Conservation (phyloP, 2,113 vertebrate genomes). For the Microtus richardsoni region DNA sequence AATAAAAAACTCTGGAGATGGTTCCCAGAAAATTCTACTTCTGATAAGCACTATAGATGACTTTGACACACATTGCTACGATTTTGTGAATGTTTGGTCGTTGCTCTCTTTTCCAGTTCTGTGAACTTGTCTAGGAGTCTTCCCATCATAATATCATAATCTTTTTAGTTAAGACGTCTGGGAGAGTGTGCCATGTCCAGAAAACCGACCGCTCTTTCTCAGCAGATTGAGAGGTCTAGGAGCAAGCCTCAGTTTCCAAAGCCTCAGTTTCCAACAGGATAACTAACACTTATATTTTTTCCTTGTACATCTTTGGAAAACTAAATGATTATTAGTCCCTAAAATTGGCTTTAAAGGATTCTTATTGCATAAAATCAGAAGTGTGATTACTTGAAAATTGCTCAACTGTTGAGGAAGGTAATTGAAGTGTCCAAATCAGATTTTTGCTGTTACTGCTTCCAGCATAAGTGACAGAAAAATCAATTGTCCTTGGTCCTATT, state of each 20-base stretch:
- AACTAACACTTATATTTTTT: constrained; percentile 1
- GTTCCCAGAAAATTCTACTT: constrained; percentile 29
- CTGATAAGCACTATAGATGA: neutral
- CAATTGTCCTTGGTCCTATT: constrained; percentile 61
- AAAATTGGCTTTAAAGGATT: constrained; percentile 57
- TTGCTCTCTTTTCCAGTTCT: constrained; percentile 22
- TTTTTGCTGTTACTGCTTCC: constrained; percentile 69
- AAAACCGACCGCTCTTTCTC: neutral
- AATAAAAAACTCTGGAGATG: constrained; percentile 11
- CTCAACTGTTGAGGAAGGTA: constrained; percentile 49
- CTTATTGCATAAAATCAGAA: constrained; percentile 53
- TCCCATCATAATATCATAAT: constrained; percentile 39
- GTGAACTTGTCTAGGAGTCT: constrained; percentile 35
- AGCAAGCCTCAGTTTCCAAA: neutral
- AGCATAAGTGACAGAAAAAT: constrained; percentile 70
- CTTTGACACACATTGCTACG: neutral
- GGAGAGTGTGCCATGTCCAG: neutral
- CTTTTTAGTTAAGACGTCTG: constrained; percentile 46
- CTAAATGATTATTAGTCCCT: constrained; percentile 49
- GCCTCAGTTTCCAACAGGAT: constrained; percentile 1
- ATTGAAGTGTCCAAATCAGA: constrained; percentile 70
- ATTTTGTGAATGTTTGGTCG: constrained; percentile 41
- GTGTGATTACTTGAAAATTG: constrained; percentile 75
- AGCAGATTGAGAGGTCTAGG: neutral
- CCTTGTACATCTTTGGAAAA: constrained; percentile 53